Conservation (phyloP, 1,140 invertebrate species). For the Tetramorium parvispinum region DNA sequence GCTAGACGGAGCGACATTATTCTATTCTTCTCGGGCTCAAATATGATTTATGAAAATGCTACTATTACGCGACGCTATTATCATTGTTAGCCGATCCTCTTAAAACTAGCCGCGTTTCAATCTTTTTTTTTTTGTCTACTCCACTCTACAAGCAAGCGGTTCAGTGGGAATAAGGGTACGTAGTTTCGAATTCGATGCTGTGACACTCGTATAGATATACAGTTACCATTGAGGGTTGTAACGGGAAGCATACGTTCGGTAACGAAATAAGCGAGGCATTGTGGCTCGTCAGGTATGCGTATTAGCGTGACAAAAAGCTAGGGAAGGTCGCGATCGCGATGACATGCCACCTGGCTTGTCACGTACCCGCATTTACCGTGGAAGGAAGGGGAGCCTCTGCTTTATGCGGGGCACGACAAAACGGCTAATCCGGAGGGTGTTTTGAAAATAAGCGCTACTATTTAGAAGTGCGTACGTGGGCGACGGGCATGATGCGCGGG, state of each 20-base stretch:
- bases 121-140: background rate
- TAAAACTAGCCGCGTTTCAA: conserved; percentile 44
- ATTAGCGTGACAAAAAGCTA: conserved; percentile 70
- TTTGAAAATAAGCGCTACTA: conserved; percentile 70
- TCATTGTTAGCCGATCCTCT: conserved; percentile 22
- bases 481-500: background rate
- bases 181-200: conserved; percentile 45
- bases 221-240: background rate
- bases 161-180: conserved; percentile 26
- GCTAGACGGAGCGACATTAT: conserved; percentile 31
- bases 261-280: conserved; percentile 74
- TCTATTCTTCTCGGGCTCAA: conserved; percentile 42
- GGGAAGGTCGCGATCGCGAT: conserved; percentile 59
- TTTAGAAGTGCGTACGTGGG: conserved; percentile 1
- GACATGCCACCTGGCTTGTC: conserved; percentile 67
- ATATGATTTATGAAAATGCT: conserved; percentile 38
- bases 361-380: conserved; percentile 32
- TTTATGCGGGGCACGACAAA: conserved; percentile 52
- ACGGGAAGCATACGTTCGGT: conserved; percentile 49
- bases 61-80: conserved; percentile 34
- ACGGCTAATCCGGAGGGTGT: conserved; percentile 71
- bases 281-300: conserved; percentile 72
- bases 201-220: conserved; percentile 41
- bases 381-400: conserved; percentile 21
- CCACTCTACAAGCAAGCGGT: background rate